Conservation (phyloP, 37 sponge, comb jelly and placozoan genomes). For the Lycopodina hypogea region DNA sequence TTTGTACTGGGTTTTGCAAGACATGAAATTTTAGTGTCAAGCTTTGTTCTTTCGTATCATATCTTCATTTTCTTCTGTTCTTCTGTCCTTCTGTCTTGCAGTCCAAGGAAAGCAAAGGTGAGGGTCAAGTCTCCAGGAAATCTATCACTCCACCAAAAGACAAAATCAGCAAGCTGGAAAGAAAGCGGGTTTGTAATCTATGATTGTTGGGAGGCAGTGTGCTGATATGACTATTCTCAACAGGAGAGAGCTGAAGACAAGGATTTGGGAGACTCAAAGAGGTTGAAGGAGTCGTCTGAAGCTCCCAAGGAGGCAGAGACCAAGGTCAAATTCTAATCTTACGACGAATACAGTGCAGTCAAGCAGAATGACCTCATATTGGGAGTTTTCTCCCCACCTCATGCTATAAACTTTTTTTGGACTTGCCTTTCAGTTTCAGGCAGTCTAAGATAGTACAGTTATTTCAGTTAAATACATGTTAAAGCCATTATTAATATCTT, state of each 20-base stretch:
- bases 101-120: conserved; percentile 3
- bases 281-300: conserved; percentile 40
- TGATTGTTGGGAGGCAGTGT: too few species aligned
- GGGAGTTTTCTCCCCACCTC: too few species aligned
- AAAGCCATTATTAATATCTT: too few species aligned
- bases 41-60: too few species aligned
- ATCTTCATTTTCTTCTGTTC: neutral
- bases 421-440: too few species aligned
- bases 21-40: neutral
- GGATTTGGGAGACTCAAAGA: conserved; percentile 31
- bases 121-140: neutral
- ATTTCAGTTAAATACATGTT: too few species aligned
- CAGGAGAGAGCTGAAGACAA: conserved; percentile 44
- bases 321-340: conserved; percentile 3
- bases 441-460: too few species aligned
- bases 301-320: conserved; percentile 3
- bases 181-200: conserved; percentile 5
- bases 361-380: too few species aligned
- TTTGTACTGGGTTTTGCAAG: neutral
- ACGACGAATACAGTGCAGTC: neutral
- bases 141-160: conserved; percentile 5
- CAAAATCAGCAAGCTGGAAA: neutral
- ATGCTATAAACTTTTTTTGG: too few species aligned
- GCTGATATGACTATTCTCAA: neutral
- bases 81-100: neutral